phyloP scores from a whole-genome alignment of 2,113 vertebrate genomes.

The Pandion haliaetus region DNA sequence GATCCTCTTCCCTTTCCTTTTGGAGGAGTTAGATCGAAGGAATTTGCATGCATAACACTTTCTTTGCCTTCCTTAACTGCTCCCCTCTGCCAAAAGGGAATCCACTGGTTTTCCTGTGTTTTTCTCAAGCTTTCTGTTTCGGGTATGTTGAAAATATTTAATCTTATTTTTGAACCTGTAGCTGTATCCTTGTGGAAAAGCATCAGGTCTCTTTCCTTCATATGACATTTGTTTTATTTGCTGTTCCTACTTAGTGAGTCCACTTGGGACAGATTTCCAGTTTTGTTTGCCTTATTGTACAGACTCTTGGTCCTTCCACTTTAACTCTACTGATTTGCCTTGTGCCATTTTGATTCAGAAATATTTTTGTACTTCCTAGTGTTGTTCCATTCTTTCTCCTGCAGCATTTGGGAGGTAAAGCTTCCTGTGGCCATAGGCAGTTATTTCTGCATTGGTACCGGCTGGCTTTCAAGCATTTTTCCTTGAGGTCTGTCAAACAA shows the following conservation, averaged over 20 bases:
- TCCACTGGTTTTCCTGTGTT: neutral
- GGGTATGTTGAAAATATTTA: neutral
- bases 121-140: neutral
- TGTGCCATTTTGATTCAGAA: neutral
- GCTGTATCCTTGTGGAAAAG: neutral
- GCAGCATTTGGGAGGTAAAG: neutral
- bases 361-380: neutral
- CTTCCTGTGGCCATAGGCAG: neutral
- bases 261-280: neutral
- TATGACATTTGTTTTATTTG: neutral
- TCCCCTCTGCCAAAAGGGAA: neutral
- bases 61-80: neutral
- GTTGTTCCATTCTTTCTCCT: neutral
- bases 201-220: neutral
- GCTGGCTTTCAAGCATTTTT: neutral
- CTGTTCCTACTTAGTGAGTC: neutral
- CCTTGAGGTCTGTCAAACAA: neutral
- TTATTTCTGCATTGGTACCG: neutral
- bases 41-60: neutral
- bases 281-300: neutral
- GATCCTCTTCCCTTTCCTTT: neutral
- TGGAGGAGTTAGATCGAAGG: neutral
- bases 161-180: neutral
- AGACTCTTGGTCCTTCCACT: neutral
- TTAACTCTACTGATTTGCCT: neutral